Evolutionary conservation across 2,113 vertebrate species (phyloP).

Genomic region (Salvelinus sp.): DNA sequence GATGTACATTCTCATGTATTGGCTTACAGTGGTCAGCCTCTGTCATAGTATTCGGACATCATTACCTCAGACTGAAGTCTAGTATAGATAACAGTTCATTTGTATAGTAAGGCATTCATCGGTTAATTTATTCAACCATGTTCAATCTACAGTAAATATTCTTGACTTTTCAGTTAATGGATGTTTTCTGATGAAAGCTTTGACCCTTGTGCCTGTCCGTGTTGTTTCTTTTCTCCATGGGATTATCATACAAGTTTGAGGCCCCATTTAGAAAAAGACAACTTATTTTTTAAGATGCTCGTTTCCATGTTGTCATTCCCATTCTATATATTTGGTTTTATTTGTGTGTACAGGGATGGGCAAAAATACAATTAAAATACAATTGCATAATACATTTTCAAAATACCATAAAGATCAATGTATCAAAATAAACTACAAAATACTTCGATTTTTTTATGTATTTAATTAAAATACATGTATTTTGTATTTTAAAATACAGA

Average conservation of each 20-base stretch:
- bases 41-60: constrained; percentile 46
- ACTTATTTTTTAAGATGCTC: background rate
- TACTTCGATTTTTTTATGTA: too few species aligned
- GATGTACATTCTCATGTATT: constrained; percentile 49
- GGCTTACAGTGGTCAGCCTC: constrained; percentile 34
- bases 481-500: too few species aligned
- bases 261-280: too few species aligned
- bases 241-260: background rate
- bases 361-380: too few species aligned
- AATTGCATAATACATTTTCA: too few species aligned
- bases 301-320: background rate
- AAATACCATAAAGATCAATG: background rate
- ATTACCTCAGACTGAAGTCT: constrained; percentile 61
- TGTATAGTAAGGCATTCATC: constrained; percentile 16
- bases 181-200: constrained; percentile 9
- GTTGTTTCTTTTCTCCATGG: background rate
- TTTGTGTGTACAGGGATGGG: constrained; percentile 13
- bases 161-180: constrained; percentile 28
- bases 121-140: constrained; percentile 29
- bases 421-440: too few species aligned
- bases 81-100: constrained; percentile 17
- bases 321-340: background rate
- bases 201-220: constrained; percentile 39
- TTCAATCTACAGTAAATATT: constrained; percentile 41
- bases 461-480: too few species aligned